Evolutionary conservation across 2,113 vertebrate genomes (phyloP), one percentile per base, ranked within the genome.

Genomic region (Chaetodon auriga): DNA sequence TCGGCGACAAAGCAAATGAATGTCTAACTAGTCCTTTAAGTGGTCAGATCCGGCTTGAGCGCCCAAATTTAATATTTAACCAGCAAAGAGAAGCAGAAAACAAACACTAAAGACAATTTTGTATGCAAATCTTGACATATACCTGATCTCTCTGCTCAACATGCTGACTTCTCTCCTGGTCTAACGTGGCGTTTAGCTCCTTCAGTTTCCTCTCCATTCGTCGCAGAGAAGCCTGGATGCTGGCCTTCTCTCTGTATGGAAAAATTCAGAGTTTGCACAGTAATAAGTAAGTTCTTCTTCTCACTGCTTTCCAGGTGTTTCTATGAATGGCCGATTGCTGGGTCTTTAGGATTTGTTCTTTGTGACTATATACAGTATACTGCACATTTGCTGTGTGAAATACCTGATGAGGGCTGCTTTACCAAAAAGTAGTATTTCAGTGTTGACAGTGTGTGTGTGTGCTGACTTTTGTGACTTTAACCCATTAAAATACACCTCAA

Each of bases 101-200:
- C 35, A 77, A 62, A 77, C 13, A 54, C 21, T 8, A 16, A 49
- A 49, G 36, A 23, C 30, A 30, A 60, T 19, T 48, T 54, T 64
- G 23, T 5, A 69, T 63, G 30, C 58, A 63, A 53, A 75, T 12
- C 25, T 10, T 41, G 21, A 53, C n/a, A 19, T 71, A 30, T 80
- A 97, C 98, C 96, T 99, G 97, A 88, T 98, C 97, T 85, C 96
- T 97, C 93, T 98, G 97, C 90, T 98, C 97, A 0, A 94, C 94
- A 46, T 97, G 95, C 0, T 96, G 96, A 78, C 93, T 97, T 54
- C 97, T 94, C 88, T 99, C 98, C 11, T 97, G 96, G 8, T 99
- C 98, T 4, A 99, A 95, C 46, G 96, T 97, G 80, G 96, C 97
- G 13, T 93, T 97, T 1, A 98, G 87, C 25, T 99, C 98, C 90